Percentiles rank a stretch among this genome's conserved stretches.
These are phyloP conservation scores for Pemphredon lugubris DNA, from an alignment of 2,888 invertebrate genomes.

Conservation along the genomic window DNA sequence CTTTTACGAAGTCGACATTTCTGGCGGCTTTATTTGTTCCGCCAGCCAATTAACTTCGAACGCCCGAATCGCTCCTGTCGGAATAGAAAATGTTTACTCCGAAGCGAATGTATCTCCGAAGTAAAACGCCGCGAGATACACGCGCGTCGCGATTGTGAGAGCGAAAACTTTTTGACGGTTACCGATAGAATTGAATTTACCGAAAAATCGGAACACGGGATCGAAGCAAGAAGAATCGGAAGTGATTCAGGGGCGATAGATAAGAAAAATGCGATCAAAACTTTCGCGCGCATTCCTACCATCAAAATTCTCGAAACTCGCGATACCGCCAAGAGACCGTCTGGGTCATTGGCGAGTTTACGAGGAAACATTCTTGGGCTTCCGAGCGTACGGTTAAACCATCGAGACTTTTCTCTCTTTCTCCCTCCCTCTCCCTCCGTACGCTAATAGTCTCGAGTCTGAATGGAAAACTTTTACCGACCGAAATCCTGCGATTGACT, in stretches of 20 bases:
- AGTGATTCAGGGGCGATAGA: not conserved
- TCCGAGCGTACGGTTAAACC: constrained; percentile 48
- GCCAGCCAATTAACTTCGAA: too few relatives aligned
- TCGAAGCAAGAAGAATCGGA: not conserved
- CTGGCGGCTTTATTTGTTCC: too few relatives aligned
- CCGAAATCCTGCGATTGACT: constrained; percentile 57
- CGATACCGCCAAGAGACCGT: constrained; percentile 44
- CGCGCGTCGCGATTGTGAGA: too few relatives aligned
- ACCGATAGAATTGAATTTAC: constrained; percentile 6
- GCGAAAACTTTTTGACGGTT: too few relatives aligned
- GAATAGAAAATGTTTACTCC: not conserved
- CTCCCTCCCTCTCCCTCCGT: constrained; percentile 44
- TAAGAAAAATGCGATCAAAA: constrained; percentile 47
- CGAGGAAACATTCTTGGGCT: constrained; percentile 61
- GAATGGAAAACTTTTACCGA: constrained; percentile 62
- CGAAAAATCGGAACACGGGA: constrained; percentile 13
- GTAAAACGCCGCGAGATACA: too few relatives aligned
- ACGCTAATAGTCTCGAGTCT: constrained; percentile 51
- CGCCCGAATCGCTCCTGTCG: too few relatives aligned
- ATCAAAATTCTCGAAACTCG: constrained; percentile 62
- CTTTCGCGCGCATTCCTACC: constrained; percentile 44
- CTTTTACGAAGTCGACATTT: too few relatives aligned
- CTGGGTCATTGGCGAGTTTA: constrained; percentile 67
- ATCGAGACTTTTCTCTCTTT: constrained; percentile 31
- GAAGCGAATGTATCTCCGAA: too few relatives aligned